phyloP scores from a whole-genome alignment of 1,140 invertebrate genomes.

The Bemisia tabaci region DNA sequence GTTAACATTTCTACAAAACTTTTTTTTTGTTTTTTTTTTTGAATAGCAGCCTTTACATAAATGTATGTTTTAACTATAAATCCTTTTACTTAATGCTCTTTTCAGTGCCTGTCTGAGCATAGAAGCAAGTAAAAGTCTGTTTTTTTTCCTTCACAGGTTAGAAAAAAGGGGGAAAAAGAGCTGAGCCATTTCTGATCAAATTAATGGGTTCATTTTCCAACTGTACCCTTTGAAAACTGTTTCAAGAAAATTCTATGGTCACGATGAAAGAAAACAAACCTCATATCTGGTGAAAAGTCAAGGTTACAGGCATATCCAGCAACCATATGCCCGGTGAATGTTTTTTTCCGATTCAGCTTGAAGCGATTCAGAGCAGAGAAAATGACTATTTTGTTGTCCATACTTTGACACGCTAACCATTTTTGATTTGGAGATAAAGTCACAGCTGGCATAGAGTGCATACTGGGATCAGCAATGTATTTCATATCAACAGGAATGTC shows the following conservation, averaged over 20 bases:
- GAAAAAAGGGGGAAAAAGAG: neutral
- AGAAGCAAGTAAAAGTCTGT: too few relatives aligned
- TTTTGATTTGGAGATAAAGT: conserved; percentile 91
- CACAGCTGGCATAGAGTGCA: conserved; percentile 98
- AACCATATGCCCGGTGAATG: conserved; percentile 97
- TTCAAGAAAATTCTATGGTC: too few relatives aligned
- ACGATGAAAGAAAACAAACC: conserved; percentile 34
- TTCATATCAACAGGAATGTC: conserved; percentile 99
- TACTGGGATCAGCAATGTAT: conserved; percentile 98
- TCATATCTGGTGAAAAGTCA: conserved; percentile 99
- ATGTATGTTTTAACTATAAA: too few relatives aligned
- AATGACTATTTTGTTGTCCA: conserved; percentile 98
- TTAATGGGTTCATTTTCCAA: neutral
- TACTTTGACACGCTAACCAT: conserved; percentile 97
- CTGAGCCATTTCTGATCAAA: neutral
- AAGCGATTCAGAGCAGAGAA: conserved; percentile 95
- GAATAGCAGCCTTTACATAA: too few relatives aligned
- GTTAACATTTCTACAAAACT: too few relatives aligned
- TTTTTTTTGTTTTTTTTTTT: too few relatives aligned
- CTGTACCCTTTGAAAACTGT: too few relatives aligned
- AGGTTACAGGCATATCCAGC: conserved; percentile 95
- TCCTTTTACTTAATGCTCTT: too few relatives aligned
- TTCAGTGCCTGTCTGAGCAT: too few relatives aligned
- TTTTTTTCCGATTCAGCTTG: conserved; percentile 95
- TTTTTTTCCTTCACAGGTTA: too few relatives aligned